Base-by-base conservation (phyloP, 2,888 invertebrate genomes). In the Synanthedon formicaeformis region DNA sequence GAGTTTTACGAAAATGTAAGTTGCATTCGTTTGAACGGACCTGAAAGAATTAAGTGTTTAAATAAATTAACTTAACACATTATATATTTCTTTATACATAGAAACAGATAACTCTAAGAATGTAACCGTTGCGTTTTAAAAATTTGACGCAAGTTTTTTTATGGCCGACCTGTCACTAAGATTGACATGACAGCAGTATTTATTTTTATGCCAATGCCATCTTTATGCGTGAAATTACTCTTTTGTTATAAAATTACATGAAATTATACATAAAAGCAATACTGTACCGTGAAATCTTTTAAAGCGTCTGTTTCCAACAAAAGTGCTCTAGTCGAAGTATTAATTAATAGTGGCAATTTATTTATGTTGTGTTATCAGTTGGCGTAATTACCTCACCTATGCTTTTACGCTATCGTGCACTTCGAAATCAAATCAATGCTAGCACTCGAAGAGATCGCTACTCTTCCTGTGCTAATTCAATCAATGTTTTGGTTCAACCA, bases 391-490 rank as follows among this genome's bases (percentile, higher is more conserved):
- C 45, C 45, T 12, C 45, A 45, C 45, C 13, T 45, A n/a, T 45
- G n/a, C 56, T 57, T 63, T 66, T 71, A 72, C 65, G 67, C 72
- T 71, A 63, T 74, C 69, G 71, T 74, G 72, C 73, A 73, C 79
- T 72, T 78, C 79, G 69, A 69, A 69, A 73, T 82, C 83, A 83
- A 82, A 82, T 81, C 81, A 73, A 69, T 72, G 63, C 69, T 68
- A 74, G 80, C 78, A 67, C 71, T 73, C 78, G 73, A 70, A 67
- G 73, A 67, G 78, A 68, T 65, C 73, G 67, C 78, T 80, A 11
- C 76, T 72, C 69, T 68, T 64, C 57, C 60, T 62, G 63, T 65
- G 67, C 71, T 66, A 65, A 61, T 63, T 68, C 34, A 49, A 54
- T 68, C 34, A 49, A 54, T 51, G 55, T 53, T 55, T 41, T 48